phyloP scores from a whole-genome alignment of 1,140 invertebrate species.

The Drosophila sproati region DNA sequence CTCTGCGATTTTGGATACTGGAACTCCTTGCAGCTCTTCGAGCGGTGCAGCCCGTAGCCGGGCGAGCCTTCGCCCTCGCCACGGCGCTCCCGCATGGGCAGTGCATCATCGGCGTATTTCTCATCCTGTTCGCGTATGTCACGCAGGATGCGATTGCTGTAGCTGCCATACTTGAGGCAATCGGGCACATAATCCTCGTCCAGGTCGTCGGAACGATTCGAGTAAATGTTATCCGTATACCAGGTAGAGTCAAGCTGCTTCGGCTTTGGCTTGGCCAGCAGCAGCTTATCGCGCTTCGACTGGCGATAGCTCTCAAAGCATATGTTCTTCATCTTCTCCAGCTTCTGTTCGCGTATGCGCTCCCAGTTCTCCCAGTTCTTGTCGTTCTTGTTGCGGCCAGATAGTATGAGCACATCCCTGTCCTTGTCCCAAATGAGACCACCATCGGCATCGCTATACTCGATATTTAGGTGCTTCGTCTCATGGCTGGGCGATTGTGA shows the following conservation, averaged over 20 bases:
- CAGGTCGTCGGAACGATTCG: constrained; percentile 83
- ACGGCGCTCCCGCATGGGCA: constrained; percentile 54
- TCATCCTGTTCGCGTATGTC: constrained; percentile 80
- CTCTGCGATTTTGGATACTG: constrained; percentile 83
- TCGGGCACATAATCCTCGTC: constrained; percentile 82
- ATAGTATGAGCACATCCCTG: constrained; percentile 58
- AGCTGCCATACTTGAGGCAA: constrained; percentile 78
- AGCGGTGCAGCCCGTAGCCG: constrained; percentile 73
- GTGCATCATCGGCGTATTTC: constrained; percentile 35
- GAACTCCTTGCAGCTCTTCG: constrained; percentile 83
- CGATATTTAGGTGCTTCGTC: constrained; percentile 75
- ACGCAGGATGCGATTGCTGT: constrained; percentile 69
- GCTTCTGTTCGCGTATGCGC: constrained; percentile 81
- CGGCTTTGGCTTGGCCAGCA: constrained; percentile 85
- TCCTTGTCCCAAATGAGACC: constrained; percentile 66
- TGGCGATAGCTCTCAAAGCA: constrained; percentile 84
- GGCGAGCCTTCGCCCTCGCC: constrained; percentile 79
- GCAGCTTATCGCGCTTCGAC: constrained; percentile 85
- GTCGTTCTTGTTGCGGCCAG: constrained; percentile 81
- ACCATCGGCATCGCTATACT: constrained; percentile 67
- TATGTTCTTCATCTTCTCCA: constrained; percentile 84
- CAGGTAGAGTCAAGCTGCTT: constrained; percentile 77
- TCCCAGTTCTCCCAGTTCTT: constrained; percentile 85
- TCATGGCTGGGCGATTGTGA: constrained; percentile 39
- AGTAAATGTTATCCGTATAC: constrained; percentile 85